Evolutionary conservation across 2,797 vertebrate species (phyloP).

Genomic region (Hyperoplus immaculatus): DNA sequence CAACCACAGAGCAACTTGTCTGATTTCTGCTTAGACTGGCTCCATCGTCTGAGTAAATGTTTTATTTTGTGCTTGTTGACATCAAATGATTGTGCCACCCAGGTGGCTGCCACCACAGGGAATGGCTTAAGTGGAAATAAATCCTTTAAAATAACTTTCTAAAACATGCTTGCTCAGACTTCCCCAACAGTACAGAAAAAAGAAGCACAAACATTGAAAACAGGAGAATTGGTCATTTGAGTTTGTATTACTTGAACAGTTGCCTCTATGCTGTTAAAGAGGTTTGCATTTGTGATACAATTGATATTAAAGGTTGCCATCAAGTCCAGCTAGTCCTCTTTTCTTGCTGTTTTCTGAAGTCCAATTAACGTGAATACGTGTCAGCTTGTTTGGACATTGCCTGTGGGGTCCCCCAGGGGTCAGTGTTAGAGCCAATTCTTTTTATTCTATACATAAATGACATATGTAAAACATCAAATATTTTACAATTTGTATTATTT

Average conservation of each 20-base stretch:
- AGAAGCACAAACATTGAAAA: constrained; percentile 24
- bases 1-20: background rate
- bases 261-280: background rate
- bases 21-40: constrained; percentile 8
- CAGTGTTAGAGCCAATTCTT: no score
- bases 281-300: constrained; percentile 9
- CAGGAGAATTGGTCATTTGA: constrained; percentile 9
- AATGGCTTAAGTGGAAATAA: constrained; percentile 48
- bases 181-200: constrained; percentile 13
- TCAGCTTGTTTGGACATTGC: no score
- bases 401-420: no score
- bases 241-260: background rate
- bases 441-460: no score
- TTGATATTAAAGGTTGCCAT: background rate
- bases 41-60: constrained; percentile 41
- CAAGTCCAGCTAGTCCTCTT: background rate
- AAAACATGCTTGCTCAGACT: constrained; percentile 25
- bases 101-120: constrained; percentile 28
- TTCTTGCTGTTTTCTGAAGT: constrained; percentile 15
- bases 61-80: constrained; percentile 42
- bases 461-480: no score
- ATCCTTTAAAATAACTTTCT: constrained; percentile 45
- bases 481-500: no score
- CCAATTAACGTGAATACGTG: background rate
- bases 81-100: constrained; percentile 36